Evolutionary conservation across 2,113 vertebrate species (phyloP), one percentile per base, ranked within the genome.

Genomic region (Aegithalos caudatus): DNA sequence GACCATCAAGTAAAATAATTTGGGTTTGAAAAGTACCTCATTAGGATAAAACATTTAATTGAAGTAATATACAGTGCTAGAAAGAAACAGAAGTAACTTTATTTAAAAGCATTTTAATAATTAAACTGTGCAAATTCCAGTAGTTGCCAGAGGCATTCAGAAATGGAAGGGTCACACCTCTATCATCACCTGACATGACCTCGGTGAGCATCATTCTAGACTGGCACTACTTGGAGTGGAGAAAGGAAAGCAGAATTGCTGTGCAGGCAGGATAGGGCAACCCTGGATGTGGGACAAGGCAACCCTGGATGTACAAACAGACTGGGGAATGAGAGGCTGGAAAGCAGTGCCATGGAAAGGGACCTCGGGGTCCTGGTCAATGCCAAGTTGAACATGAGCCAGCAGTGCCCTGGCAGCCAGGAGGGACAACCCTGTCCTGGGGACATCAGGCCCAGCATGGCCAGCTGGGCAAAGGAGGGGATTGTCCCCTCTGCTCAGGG

Each of bases 1-100:
- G 56, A 81, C 61, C 44, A 56, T 64, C 56, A 84, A 93, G 61
- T 74, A 89, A 96, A 92, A 51, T 79, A 88, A 94, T 82, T 69
- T 6, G 19, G 20, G 24, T 44, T 95, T 94, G 57, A 84, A 92
- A 95, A 96, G 51, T 64, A 86, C 22, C 35, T 80, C 76, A 67
- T 66, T 92, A 76, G 90, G 69, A 84, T n/a, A 87, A 60, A 87
- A 56, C 29, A 44, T 38, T 72, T 80, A 24, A 93, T 21, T 13
- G 5, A 94, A 81, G 62, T 71, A 29, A 50, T 78, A 93, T 42
- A 76, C 33, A 81, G n/a, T 10, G 19, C 14, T 53, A 76, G 29
- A 69, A 81, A 38, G 50, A 71, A 73, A 81, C 16, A 62, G 62
- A 72, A 83, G n/a, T 38, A 57, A 64, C n/a, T 62, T 73, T 76